Conservation (phyloP, 2,888 invertebrate genomes). For the Trichopria drosophilae region DNA sequence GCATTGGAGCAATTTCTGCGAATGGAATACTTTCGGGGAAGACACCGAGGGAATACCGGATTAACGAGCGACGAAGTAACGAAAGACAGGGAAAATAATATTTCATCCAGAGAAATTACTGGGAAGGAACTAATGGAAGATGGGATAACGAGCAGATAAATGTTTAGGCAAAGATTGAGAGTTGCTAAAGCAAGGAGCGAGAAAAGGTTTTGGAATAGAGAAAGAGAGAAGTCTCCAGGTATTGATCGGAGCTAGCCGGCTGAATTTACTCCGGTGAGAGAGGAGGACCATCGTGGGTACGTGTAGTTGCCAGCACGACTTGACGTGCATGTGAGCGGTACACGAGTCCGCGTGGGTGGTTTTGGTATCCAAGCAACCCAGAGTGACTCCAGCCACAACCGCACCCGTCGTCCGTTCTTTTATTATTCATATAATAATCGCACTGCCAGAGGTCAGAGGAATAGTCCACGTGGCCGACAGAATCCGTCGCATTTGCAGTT, state of each 20-base stretch:
- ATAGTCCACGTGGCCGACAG: too few relatives aligned
- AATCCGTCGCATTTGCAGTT: too few relatives aligned
- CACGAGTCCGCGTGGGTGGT: slow-evolving; percentile 48
- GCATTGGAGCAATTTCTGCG: slow-evolving; percentile 44
- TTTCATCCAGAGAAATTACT: too few relatives aligned
- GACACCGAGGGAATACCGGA: too few relatives aligned
- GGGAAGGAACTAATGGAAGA: too few relatives aligned
- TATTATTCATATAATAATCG: slow-evolving; percentile 53
- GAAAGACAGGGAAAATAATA: too few relatives aligned
- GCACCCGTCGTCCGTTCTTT: slow-evolving; percentile 54
- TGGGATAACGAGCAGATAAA: too few relatives aligned
- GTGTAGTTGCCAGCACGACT: slow-evolving; percentile 6
- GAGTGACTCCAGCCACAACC: slow-evolving; percentile 51
- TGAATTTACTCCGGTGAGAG: slow-evolving; percentile 52
- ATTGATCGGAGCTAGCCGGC: slow-evolving; percentile 52
- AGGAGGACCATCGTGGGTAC: slow-evolving; percentile 51
- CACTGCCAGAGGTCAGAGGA: too few relatives aligned
- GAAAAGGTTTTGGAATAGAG: slow-evolving; percentile 15
- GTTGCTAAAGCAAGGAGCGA: slow-evolving; percentile 9
- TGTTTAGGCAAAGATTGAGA: too few relatives aligned
- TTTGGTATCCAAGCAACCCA: slow-evolving; percentile 53
- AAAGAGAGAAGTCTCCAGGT: slow-evolving; percentile 50
- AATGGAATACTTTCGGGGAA: too few relatives aligned
- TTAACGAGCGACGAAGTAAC: too few relatives aligned
- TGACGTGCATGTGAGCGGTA: slow-evolving; percentile 31